Evolutionary conservation across 2,888 invertebrate species (phyloP), one percentile per base, ranked within the genome.

Genomic region (Sicus ferrugineus): DNA sequence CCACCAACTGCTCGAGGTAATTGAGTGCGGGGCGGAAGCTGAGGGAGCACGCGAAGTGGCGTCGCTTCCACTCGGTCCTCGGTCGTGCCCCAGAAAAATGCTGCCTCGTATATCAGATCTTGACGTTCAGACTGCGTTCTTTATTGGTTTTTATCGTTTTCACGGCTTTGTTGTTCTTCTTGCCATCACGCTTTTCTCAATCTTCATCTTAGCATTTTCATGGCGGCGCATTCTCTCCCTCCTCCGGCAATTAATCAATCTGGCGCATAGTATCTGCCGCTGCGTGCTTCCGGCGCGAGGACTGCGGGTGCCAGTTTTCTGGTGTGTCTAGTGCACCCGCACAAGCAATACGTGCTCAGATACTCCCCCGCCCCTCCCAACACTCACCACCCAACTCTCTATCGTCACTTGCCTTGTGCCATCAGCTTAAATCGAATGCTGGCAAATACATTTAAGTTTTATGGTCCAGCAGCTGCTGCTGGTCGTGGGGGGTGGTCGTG

Each of bases 231-330:
- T 64, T 52, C 64, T 64, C 34, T 58, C 58, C 66, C 66, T 56
- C 46, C 58, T 66, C 66, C 66, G 56, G 66, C 58, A 58, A 66
- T 66, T 66, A 66, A 66, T 66, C 66, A 66, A 66, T 58, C 46
- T 56, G 66, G 56, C 66, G 38, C n/a, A 23, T 34, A 30, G 21
- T 65, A 38, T 62, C 64, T 31, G 66, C 42, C 19, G 66, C 56
- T 26, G 56, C 46, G 14, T n/a, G 28, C 65, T 58, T 66, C 66
- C 56, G n/a, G 7, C n/a, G 3, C 9, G 7, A n/a, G 4, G 59
- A 19, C 7, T 59, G 64, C 64, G 58, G 52, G 52, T 42, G 54
- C 48, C 31, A n/a, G 26, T 46, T 3, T 38, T 28, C 64, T 34
- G 46, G 2, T n/a, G n/a, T n/a, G n/a, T n/a, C n/a, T 62, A 28